Evolutionary conservation across 2,113 vertebrate genomes (phyloP).

Genomic region (Nothobranchius kuhntae): DNA sequence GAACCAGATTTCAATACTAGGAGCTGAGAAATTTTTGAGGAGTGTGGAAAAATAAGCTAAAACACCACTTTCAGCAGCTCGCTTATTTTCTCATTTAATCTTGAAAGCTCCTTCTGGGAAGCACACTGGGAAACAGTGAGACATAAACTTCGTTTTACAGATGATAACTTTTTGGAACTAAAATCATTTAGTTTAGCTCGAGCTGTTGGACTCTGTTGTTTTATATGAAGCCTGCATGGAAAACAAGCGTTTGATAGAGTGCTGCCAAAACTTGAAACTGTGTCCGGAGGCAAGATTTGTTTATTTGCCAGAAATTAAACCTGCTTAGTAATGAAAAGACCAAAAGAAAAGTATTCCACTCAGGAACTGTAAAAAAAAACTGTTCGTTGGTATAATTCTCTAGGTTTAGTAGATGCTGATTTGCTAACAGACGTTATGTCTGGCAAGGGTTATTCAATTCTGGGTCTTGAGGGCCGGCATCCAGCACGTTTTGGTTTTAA

Average conservation of each 20-base stretch:
- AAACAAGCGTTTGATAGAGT: conserved; percentile 30
- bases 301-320: not conserved
- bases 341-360: conserved; percentile 29
- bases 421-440: too few relatives aligned
- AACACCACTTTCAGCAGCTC: conserved; percentile 35
- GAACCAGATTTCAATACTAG: conserved; percentile 57
- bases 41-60: conserved; percentile 8
- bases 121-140: conserved; percentile 6
- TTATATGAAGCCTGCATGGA: conserved; percentile 13
- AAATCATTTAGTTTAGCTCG: conserved; percentile 24
- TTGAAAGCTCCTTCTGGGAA: conserved; percentile 41
- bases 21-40: conserved; percentile 38
- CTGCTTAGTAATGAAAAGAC: conserved; percentile 34
- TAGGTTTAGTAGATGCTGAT: too few relatives aligned
- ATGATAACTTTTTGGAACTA: conserved; percentile 25
- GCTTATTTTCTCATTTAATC: conserved; percentile 27
- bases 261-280: conserved; percentile 1
- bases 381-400: too few relatives aligned
- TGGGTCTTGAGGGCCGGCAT: too few relatives aligned
- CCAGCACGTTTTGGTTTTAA: too few relatives aligned
- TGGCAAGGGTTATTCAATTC: too few relatives aligned
- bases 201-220: conserved; percentile 13
- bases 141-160: conserved; percentile 26
- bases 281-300: conserved; percentile 8
- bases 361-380: too few relatives aligned